Conservation (phyloP, 2,888 invertebrate species). For the Amphipoea lucens region DNA sequence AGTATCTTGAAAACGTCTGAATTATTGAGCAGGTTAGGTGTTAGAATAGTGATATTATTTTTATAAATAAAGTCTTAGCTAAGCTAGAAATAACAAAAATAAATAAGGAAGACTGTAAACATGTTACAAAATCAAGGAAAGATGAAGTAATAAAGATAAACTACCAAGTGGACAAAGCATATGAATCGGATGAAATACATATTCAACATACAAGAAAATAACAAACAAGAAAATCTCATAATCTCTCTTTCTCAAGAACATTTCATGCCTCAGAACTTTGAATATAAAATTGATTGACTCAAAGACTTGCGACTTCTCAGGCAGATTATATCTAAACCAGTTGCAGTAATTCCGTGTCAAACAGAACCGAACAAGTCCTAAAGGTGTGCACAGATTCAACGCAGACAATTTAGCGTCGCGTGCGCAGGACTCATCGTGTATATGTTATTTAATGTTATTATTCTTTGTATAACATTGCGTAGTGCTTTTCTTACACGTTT, state of each 20-base stretch:
- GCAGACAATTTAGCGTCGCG: conserved; percentile 51
- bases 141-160: background rate
- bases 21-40: background rate
- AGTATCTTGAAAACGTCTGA: background rate
- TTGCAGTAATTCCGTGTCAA: conserved; percentile 51
- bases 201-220: no score
- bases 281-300: conserved; percentile 29
- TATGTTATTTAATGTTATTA: conserved; percentile 34
- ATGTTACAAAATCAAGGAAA: background rate
- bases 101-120: background rate
- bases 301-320: conserved; percentile 14
- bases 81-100: background rate
- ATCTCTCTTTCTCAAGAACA: conserved; percentile 14
- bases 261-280: background rate
- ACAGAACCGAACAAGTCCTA: conserved; percentile 42
- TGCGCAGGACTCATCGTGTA: conserved; percentile 39
- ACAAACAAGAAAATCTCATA: background rate
- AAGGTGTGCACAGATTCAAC: conserved; percentile 39
- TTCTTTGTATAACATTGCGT: conserved; percentile 28
- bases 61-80: background rate
- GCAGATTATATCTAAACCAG: conserved; percentile 40
- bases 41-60: background rate
- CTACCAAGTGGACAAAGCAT: background rate
- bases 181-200: background rate
- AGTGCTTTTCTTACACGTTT: conserved; percentile 10